Base-by-base conservation (phyloP, 1,140 invertebrate genomes). In the Chrysomallon squamiferum region DNA sequence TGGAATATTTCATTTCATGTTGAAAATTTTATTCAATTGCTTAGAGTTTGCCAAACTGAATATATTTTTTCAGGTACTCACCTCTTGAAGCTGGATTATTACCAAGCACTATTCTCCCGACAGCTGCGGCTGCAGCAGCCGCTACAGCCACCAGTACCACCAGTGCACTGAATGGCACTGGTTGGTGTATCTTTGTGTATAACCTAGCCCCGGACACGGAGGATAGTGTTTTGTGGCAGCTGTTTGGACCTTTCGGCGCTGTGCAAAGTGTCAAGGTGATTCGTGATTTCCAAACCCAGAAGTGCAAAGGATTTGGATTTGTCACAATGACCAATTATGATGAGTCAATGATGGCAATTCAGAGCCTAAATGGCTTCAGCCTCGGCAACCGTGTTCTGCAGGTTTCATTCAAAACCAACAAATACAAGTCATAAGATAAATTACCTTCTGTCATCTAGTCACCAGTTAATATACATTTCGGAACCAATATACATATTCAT, bases 311-410 rank as follows among this genome's bases (percentile, higher is more conserved):
- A 75, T 99, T 98, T 86, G 97, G 96, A n/a, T 98, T 99, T 87
- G 96, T 99, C 65, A 98, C 96, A 61, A 99, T 99, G 97, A 98
- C 95, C 78, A 98, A 98, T 87, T 99, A 99, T 87, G 96, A 99
- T 85, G 97, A 99, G 84, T 96, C 97, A 15, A 91, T 97, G 29
- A 92, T 97, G 67, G 97, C 97, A 60, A 99, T 99, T 78, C 95
- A 97, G 86, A 95, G 94, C 68, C 90, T 99, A 65, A 99, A 99
- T 87, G 97, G 97, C 59, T 98, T 97, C 87, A 96, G 95, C 69
- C 89, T 99, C 72, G 96, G 95, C 78, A 98, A 97, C 88, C 91
- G 97, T 61, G 95, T 98, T 69, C 91, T 99, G 77, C 97, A 99
- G 89, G 97, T 99, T 81, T 97, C 95, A 86, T 98, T 98, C 90